Evolutionary conservation across 2,113 vertebrate species (phyloP), one percentile per base, ranked within the genome.

Genomic region (Etheostoma cragini): DNA sequence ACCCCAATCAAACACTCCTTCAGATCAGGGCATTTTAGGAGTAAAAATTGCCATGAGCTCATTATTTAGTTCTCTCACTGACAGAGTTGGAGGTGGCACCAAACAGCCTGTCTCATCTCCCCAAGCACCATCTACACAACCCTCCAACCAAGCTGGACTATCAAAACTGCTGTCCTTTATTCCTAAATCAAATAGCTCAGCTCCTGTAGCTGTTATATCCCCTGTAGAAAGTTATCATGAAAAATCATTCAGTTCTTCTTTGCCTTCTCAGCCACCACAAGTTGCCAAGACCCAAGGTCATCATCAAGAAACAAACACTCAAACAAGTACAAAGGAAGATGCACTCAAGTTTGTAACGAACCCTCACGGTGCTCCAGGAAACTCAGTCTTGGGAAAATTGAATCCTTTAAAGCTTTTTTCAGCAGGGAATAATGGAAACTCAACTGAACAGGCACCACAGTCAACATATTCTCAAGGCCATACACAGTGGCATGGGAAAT

Each of bases 21-120:
- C 87, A 49, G 93, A 94, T 26, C 92, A 91, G n/a, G 89, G 87
- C 15, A 88, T 95, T 83, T 91, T 93, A 76, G 96, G 93, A 75
- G 91, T 98, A 22, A 98, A 97, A 92, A 95, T 92, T 93, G 94
- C 95, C 1, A 90, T 98, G 88, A 97, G 91, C 84, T 97, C 96
- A 62, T 89, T 96, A 63, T 94, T 99, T 74, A 96, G 81, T 88
- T 97, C 97, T 72, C 83, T 99, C 26, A 96, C 96, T 1, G 96
- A 97, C 85, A 97, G 94, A 91, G 94, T 98, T 35, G 94, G 94
- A 57, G 94, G 94, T 57, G 86, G 94, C 49, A 93, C 94, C 82
- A 98, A 96, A 72, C 96, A 96, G 61, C 81, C 95, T 15, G 67
- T 14, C n/a, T 88, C 92, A 2, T 79, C 90, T 33, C 93, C 95